Conservation (phyloP, 1,140 invertebrate genomes). For the Apocrypta bakeri region DNA sequence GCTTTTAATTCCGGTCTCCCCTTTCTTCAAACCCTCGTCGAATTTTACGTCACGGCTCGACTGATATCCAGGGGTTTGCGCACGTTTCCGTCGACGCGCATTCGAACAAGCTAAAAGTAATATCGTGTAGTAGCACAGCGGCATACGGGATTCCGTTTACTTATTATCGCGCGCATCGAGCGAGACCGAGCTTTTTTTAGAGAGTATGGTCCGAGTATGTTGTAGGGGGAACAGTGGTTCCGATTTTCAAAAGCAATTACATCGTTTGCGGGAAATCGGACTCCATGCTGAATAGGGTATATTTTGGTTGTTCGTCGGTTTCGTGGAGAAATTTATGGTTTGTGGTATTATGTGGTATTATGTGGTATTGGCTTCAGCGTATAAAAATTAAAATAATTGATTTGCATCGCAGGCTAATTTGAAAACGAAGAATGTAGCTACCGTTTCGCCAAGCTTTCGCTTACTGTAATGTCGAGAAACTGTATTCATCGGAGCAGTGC, state of each 20-base stretch:
- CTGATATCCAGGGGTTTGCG: neutral
- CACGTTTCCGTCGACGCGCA: conserved; percentile 24
- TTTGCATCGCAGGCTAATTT: no score
- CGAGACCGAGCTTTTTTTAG: conserved; percentile 37
- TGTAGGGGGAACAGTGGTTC: neutral
- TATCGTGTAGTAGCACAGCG: neutral
- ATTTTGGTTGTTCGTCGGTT: neutral
- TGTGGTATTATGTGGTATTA: neutral
- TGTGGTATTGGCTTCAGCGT: neutral
- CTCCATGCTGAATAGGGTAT: neutral
- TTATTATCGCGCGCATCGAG: conserved; percentile 37
- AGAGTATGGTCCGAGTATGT: neutral
- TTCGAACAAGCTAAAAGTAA: neutral
- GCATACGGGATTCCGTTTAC: conserved; percentile 26
- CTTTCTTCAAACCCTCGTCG: neutral
- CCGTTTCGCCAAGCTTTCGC: no score
- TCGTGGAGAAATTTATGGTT: neutral
- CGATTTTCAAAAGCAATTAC: conserved; percentile 23
- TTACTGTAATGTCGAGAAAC: no score
- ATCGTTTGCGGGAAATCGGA: conserved; percentile 41
- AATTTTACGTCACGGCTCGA: neutral
- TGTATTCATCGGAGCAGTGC: no score
- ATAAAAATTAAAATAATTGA: neutral
- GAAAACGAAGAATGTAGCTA: no score
- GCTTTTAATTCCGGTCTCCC: conserved; percentile 41